Evolutionary conservation across 1,140 invertebrate genomes (phyloP), one percentile per base, ranked within the genome.

Genomic region (Drosophila leontia): DNA sequence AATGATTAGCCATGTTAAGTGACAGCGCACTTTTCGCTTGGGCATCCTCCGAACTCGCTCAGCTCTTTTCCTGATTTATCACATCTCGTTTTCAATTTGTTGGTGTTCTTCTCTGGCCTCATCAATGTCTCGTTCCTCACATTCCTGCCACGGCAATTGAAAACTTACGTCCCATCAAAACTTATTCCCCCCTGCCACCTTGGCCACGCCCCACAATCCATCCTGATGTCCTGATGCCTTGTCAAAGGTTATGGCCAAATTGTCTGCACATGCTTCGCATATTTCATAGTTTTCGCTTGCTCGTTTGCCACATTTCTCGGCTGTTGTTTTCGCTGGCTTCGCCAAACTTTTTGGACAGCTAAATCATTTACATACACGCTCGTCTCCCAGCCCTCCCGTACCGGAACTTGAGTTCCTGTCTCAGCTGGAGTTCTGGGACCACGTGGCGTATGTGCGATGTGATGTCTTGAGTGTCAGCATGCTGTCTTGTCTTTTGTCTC

Each of bases 211-310:
- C 32, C 53, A 41, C 32, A 47, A 57, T n/a, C 44, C 35, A 34
- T 48, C 34, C 41, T 42, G 53, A 39, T 55, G 53, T 32, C 41
- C n/a, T 71, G 63, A 65, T 68, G 75, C 45, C 50, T 48, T 77
- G 81, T 75, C 81, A 79, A 72, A 80, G 80, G 81, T 83, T 83
- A 83, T 83, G 76, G 68, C 62, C 77, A 83, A 83, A 83, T 83
- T 76, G 81, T 71, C 51, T 58, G 76, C 81, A 83, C 80, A 83
- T 83, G 80, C 67, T 76, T 67, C 64, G 80, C 69, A 83, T 79
- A 78, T 82, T 74, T 78, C 65, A 75, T 59, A 68, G 74, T 81
- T 80, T 60, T 47, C 35, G 34, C 42, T 48, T 39, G 32, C 65
- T 62, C 51, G 35, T 26, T 67, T 74, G 48, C 47, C 60, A 64